Percentiles rank a stretch among this genome's conserved stretches.
Evolutionary conservation across 2,797 vertebrate genomes (phyloP).

Genomic region (Rhincodon typus): DNA sequence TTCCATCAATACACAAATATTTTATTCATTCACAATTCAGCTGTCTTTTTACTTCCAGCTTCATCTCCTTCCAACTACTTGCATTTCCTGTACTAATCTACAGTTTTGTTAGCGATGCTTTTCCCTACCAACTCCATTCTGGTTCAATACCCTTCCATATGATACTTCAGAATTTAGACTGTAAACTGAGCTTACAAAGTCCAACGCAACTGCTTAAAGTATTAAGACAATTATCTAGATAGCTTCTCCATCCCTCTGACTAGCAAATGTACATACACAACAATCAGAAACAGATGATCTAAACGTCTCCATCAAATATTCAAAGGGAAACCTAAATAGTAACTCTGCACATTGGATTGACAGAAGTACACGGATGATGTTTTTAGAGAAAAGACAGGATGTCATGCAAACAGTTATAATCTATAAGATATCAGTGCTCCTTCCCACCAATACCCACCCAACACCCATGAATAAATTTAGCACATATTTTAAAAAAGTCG

Average conservation of each 20-base stretch:
- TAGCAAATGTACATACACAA: background rate
- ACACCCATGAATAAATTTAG: background rate
- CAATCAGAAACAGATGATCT: background rate
- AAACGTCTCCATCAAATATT: background rate
- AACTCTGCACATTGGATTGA: background rate
- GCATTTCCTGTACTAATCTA: background rate
- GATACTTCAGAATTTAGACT: background rate
- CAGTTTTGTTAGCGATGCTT: background rate
- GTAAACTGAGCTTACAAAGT: background rate
- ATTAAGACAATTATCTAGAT: background rate
- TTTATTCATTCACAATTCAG: background rate
- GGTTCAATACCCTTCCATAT: background rate
- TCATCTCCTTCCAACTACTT: background rate
- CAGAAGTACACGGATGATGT: background rate
- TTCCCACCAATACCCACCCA: no score
- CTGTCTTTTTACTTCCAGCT: background rate
- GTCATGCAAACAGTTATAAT: background rate
- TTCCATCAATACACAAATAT: background rate
- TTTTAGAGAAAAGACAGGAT: background rate
- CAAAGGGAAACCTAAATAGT: background rate
- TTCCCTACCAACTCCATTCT: background rate
- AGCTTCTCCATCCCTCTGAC: background rate
- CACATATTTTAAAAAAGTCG: background rate
- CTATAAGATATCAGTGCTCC: background rate
- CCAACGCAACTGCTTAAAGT: background rate